Evolutionary conservation across 1,140 invertebrate genomes (phyloP), one percentile per base, ranked within the genome.

Genomic region (Helicoverpa zea): DNA sequence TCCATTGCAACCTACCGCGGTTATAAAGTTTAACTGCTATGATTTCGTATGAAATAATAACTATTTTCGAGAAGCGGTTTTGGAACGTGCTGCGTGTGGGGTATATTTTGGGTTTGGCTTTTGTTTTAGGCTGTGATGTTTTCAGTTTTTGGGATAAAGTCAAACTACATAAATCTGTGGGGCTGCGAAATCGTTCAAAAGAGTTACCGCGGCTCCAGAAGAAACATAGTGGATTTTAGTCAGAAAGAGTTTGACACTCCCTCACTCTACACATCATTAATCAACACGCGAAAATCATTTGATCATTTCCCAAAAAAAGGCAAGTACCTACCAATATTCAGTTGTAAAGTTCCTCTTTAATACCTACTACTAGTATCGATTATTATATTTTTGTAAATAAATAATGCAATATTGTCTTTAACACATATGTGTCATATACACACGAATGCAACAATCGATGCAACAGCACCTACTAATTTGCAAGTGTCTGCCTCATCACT

Each of bases 41-140:
- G 5, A 52, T 52, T 29, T 70, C 35, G 47, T 47, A 64, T n/a
- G 35, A 47, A 68, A 18, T 68, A 68, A 54, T 70, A 54, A 70
- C 29, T 18, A 70, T 54, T 70, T 52, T 23, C 64, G 18, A 54
- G 13, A 52, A 70, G 49, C 13, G 66, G 66, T 70, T 52, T 51
- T 11, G 13, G 66, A 29, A 14, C 16, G 23, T 12, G 49, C 66
- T 52, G 66, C 13, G 18, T 52, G 49, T 70, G 52, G 23, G 66
- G 35, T 23, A 54, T 70, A 70, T 70, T 70, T 70, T 7, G 49
- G 18, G 47, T 70, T 12, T 52, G 18, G 18, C 12, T 52, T 23
- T 70, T 13, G n/a, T 12, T 2, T 14, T 23, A 2, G 23, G 23
- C 23, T 2, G 18, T 54, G 14, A 23, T 29, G 13, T 30, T 14